These are phyloP conservation scores for Narcine bancroftii DNA, from an alignment of 2,113 vertebrate species.

Conservation along the genomic window DNA sequence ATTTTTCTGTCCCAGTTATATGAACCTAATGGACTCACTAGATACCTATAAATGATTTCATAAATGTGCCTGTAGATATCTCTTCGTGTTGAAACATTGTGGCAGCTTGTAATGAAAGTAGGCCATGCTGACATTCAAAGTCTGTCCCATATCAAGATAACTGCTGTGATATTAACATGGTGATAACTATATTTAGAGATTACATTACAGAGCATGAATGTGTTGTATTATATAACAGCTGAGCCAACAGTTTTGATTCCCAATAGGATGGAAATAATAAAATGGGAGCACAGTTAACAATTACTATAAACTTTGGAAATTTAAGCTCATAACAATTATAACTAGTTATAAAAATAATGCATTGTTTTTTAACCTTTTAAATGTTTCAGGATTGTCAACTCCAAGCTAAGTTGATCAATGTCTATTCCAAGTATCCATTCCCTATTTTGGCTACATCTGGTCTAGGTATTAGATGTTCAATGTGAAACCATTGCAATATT, in stretches of 20 bases:
- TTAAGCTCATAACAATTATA: neutral
- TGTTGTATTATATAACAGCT: neutral
- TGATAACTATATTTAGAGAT: neutral
- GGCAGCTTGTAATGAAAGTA: constrained; percentile 3
- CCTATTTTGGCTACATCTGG: neutral
- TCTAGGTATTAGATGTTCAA: neutral
- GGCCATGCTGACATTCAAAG: neutral
- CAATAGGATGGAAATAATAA: neutral
- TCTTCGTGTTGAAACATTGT: constrained; percentile 27
- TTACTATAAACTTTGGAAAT: too few species aligned
- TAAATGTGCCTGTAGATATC: constrained; percentile 20
- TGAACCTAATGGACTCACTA: constrained; percentile 26
- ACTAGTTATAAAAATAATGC: neutral
- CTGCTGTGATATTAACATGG: neutral
- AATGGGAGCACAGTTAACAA: neutral
- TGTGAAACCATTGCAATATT: neutral
- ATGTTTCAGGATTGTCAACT: neutral
- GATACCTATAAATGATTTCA: constrained; percentile 34
- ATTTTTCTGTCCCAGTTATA: constrained; percentile 11
- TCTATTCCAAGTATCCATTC: neutral
- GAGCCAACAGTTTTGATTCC: neutral
- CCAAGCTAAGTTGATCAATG: neutral
- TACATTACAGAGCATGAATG: neutral
- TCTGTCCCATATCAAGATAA: constrained; percentile 18
- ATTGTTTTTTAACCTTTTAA: neutral